Base-by-base conservation (phyloP, 2,888 invertebrate genomes). In the Drosophila fungiperda region DNA sequence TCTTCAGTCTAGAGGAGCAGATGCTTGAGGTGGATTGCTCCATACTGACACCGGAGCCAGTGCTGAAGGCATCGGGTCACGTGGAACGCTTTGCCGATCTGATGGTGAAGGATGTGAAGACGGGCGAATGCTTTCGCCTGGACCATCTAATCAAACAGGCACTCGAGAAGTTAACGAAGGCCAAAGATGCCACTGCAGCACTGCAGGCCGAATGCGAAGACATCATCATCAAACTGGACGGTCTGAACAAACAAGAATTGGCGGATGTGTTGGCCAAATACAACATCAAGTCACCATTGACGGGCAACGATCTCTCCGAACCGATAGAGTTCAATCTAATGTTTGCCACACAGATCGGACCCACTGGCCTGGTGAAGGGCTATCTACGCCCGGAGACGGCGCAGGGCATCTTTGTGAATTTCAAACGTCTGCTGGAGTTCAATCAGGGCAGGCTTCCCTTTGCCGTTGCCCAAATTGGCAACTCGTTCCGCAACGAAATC, bases 361-460 rank as follows among this genome's bases (percentile, higher is more conserved):
- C 99, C 2, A 97, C 99, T 71, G 99, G 99, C 0, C 94, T 97
- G 65, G 95, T 98, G 2, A 98, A 98, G 94, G 99, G 96, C 20
- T 99, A 97, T 92, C 94, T 99, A 29, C 95, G 99, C 70, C 99
- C 99, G 29, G 99, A 99, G 94, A 99, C 99, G 17, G 99, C 99
- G 0, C 99, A 99, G 93, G 99, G 99, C 33, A 99, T 99, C 83
- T 99, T 99, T 94, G 99, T 99, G 0, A 99, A 99, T 93, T 99
- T 99, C 93, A 99, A 99, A 93, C 95, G 99, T 17, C 94, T 99
- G 33, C 93, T 99, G 63, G 99, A 99, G 93, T 99, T 99, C 93
- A 99, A 99, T 93, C 98, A 98, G 92, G 99, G 99, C 9, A 96
- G 95, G 77, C 93, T 99, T 40, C 99, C 99, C 33, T 99, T 99